Conservation (phyloP, 2,797 vertebrate species). For the Sebastes steindachneri region DNA sequence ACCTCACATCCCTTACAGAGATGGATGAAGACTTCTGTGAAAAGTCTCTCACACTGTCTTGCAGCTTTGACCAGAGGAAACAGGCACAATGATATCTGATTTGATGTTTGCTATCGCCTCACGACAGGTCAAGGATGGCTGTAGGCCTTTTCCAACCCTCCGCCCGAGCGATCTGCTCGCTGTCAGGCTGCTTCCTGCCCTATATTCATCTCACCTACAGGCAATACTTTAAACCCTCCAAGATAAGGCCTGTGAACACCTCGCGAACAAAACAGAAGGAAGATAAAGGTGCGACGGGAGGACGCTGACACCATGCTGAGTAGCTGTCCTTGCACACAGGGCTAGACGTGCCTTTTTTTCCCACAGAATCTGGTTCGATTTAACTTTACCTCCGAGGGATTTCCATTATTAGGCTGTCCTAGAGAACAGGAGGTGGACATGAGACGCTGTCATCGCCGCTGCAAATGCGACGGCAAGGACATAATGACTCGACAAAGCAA, state of each 20-base stretch:
- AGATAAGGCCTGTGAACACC: constrained; percentile 18
- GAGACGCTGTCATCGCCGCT: constrained; percentile 48
- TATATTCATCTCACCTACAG: constrained; percentile 33
- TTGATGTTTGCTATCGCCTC: constrained; percentile 36
- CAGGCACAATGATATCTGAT: constrained; percentile 4
- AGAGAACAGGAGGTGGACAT: constrained; percentile 55
- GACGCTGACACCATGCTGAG: constrained; percentile 48
- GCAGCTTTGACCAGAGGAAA: constrained; percentile 32
- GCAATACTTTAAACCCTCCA: constrained; percentile 17
- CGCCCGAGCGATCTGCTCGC: constrained; percentile 4
- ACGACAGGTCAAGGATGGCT: constrained; percentile 35
- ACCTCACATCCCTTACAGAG: constrained; percentile 22
- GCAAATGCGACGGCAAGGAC: constrained; percentile 50
- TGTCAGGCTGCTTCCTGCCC: constrained; percentile 24
- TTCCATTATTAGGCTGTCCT: constrained; percentile 62
- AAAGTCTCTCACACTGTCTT: background rate
- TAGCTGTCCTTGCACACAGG: constrained; percentile 52
- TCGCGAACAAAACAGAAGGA: constrained; percentile 4
- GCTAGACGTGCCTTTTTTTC: constrained; percentile 40
- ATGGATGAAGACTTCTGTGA: constrained; percentile 17
- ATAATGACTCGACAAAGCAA: constrained; percentile 48
- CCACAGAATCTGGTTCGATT: constrained; percentile 52
- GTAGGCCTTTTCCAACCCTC: constrained; percentile 20
- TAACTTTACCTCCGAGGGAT: constrained; percentile 51
- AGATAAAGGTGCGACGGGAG: constrained; percentile 30